These are phyloP conservation scores for Luperina nickerlii DNA, from an alignment of 2,888 invertebrate genomes.

Conservation along the genomic window DNA sequence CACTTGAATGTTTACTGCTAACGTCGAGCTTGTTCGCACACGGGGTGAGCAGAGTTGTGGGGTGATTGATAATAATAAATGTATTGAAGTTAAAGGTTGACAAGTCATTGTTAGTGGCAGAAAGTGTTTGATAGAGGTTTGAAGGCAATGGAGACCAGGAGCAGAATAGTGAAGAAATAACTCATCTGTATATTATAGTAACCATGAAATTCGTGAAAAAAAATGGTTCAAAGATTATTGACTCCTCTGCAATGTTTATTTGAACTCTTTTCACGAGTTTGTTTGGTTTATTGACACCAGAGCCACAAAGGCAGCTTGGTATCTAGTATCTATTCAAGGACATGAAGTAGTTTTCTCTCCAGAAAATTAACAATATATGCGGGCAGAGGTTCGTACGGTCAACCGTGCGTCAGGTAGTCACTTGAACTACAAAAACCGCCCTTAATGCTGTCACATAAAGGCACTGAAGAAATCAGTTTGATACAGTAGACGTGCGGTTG, in stretches of 20 bases:
- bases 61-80: background rate
- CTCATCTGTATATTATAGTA: background rate
- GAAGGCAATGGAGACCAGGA: background rate
- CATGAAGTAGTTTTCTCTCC: slow-evolving; percentile 33
- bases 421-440: background rate
- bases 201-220: background rate
- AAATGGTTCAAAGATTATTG: background rate
- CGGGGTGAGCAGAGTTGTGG: background rate
- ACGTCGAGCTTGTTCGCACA: slow-evolving; percentile 11
- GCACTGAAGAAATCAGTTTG: background rate
- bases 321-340: slow-evolving; percentile 22
- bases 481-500: background rate
- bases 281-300: background rate
- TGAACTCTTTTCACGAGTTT: background rate
- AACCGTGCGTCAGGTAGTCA: background rate
- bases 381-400: slow-evolving; percentile 25
- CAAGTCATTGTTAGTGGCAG: background rate
- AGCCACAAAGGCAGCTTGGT: background rate
- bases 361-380: slow-evolving; percentile 40
- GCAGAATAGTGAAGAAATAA: background rate
- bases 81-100: background rate
- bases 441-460: slow-evolving; percentile 25
- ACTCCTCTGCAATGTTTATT: background rate
- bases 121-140: background rate
- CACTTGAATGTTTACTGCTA: slow-evolving; percentile 44